A percentile compares a stretch with the other conserved stretches of the same genome.
Conservation (phyloP, 2,113 vertebrate genomes). For the Vulpes ferrilata region DNA sequence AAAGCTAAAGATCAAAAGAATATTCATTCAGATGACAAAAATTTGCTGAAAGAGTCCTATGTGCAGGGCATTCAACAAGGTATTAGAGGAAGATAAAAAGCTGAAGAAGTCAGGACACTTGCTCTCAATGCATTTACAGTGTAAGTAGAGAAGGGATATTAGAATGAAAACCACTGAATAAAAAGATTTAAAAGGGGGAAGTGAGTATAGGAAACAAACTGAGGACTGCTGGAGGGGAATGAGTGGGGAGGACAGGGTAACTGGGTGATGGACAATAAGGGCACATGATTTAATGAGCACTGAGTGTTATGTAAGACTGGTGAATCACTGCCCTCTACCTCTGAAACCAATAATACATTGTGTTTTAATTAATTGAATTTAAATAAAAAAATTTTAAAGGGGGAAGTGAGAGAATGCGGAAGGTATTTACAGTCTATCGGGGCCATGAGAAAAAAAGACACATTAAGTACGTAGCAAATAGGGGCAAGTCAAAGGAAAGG, state of each 20-base stretch:
- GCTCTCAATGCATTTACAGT: not conserved
- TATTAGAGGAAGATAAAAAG: not conserved
- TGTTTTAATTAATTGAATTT: no score
- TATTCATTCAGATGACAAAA: constrained; percentile 11
- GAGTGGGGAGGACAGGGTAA: no score
- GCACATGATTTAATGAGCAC: no score
- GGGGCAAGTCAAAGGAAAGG: not conserved
- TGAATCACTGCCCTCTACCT: no score
- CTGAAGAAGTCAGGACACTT: not conserved
- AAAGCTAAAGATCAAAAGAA: constrained; percentile 28
- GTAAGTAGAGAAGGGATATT: not conserved
- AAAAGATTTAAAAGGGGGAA: not conserved
- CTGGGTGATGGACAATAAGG: no score
- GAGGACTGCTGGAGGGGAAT: no score
- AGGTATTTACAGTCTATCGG: not conserved
- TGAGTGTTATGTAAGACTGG: no score
- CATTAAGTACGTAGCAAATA: not conserved
- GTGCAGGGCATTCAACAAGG: not conserved
- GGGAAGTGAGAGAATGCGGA: not conserved
- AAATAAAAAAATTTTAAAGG: not conserved
- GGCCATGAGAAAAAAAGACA: not conserved
- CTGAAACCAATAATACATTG: no score
- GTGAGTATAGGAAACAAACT: not conserved
- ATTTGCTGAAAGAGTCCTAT: not conserved
- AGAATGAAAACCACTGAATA: not conserved